Percentiles rank a stretch among this genome's conserved stretches.
Conservation (phyloP, 2,797 vertebrate genomes). For the Borostomias antarcticus region DNA sequence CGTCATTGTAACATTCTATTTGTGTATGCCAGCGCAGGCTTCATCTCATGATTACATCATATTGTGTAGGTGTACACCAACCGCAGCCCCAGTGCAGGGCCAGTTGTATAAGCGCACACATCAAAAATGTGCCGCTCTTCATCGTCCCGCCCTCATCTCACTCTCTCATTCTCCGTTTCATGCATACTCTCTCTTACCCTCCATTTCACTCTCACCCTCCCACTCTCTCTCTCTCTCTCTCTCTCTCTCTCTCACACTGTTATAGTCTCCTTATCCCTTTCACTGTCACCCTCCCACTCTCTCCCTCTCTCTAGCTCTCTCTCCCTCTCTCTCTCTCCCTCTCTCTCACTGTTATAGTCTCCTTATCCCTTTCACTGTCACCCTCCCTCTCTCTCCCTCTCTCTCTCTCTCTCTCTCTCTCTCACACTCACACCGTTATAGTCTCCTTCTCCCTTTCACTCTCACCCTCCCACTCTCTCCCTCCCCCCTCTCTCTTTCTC, state of each 20-base stretch:
- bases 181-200: conserved; percentile 22
- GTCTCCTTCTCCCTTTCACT: conserved; percentile 47
- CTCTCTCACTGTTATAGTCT: conserved; percentile 59
- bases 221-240: conserved; percentile 50
- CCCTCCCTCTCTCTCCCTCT: conserved; percentile 27
- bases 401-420: conserved; percentile 33
- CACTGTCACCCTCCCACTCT: conserved; percentile 44
- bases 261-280: conserved; percentile 26
- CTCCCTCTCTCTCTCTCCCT: conserved; percentile 52
- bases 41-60: conserved; percentile 73
- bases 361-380: conserved; percentile 47
- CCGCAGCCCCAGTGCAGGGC: conserved; percentile 53
- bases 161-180: conserved; percentile 34
- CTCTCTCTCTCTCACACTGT: conserved; percentile 14
- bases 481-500: conserved; percentile 36
- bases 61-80: conserved; percentile 74
- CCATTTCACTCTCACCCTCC: conserved; percentile 38
- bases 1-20: conserved; percentile 65
- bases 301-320: no score
- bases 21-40: conserved; percentile 70
- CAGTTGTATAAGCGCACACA: conserved; percentile 79
- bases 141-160: conserved; percentile 42
- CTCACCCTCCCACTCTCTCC: conserved; percentile 42
- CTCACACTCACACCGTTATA: neutral
- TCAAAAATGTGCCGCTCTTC: conserved; percentile 61